phyloP scores from a whole-genome alignment of 2,797 vertebrate genomes.

The Rousettus madagascariensis region DNA sequence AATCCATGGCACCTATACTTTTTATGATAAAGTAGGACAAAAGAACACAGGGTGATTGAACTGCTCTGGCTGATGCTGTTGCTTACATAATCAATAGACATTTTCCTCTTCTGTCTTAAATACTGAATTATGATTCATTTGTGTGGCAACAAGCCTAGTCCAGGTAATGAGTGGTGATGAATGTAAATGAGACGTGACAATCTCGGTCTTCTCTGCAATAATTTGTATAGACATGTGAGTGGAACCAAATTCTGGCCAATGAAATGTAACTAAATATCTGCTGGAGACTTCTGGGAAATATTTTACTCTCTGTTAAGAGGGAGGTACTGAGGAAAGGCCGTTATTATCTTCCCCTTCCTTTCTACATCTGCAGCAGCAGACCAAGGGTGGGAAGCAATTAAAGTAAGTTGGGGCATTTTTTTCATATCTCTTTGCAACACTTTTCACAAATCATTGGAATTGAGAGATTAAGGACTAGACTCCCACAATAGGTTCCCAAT shows the following conservation, averaged over 20 bases:
- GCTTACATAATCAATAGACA: not conserved
- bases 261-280: not conserved
- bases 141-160: not conserved
- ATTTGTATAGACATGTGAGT: not conserved
- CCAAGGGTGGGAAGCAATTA: not conserved
- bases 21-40: not conserved
- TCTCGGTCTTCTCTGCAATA: not conserved
- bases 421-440: not conserved
- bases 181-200: not conserved
- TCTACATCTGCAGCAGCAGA: not conserved
- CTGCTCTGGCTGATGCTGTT: not conserved
- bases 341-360: not conserved
- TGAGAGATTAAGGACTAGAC: not conserved
- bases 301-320: not conserved
- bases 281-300: not conserved
- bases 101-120: not conserved
- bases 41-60: not conserved
- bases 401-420: not conserved
- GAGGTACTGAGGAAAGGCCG: not conserved
- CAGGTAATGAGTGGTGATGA: not conserved
- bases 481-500: not conserved
- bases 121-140: not conserved
- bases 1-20: not conserved
- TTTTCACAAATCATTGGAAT: not conserved
- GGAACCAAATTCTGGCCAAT: not conserved